Evolutionary conservation across 2,888 invertebrate genomes (phyloP).

Genomic region (Caenorhabditis sp.): DNA sequence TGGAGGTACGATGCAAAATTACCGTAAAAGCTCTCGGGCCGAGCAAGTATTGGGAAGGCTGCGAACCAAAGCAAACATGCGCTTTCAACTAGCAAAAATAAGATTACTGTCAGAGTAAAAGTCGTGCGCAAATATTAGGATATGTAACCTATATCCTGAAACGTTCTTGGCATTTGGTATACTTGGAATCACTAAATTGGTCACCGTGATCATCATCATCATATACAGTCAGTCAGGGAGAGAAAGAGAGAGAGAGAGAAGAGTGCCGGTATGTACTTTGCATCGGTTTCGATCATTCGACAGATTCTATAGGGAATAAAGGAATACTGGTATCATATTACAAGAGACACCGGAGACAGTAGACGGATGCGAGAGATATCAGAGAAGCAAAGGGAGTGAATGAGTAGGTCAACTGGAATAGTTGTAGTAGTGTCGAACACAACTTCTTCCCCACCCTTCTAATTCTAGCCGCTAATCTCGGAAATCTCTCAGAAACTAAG

Average conservation of each 20-base stretch:
- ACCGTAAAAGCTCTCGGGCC: no score
- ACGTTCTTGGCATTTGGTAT: constrained; percentile 5
- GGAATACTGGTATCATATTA: constrained; percentile 45
- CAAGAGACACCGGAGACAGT: no score
- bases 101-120: constrained; percentile 40
- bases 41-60: no score
- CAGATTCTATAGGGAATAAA: constrained; percentile 1
- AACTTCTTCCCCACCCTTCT: no score
- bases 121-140: constrained; percentile 33
- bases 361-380: no score
- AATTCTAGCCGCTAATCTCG: no score
- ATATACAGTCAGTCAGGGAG: neutral
- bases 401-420: constrained; percentile 4
- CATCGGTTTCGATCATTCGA: constrained; percentile 21
- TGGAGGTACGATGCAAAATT: no score
- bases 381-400: neutral
- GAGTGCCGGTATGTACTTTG: constrained; percentile 53
- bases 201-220: no score
- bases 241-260: constrained; percentile 4
- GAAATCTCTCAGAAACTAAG: no score
- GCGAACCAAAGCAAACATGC: no score
- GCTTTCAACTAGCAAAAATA: constrained; percentile 19
- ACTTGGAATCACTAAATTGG: neutral
- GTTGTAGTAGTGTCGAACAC: neutral
- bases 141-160: neutral